Base-by-base conservation (phyloP, 2,113 vertebrate species). In the Cyanoramphus novaezelandiae region DNA sequence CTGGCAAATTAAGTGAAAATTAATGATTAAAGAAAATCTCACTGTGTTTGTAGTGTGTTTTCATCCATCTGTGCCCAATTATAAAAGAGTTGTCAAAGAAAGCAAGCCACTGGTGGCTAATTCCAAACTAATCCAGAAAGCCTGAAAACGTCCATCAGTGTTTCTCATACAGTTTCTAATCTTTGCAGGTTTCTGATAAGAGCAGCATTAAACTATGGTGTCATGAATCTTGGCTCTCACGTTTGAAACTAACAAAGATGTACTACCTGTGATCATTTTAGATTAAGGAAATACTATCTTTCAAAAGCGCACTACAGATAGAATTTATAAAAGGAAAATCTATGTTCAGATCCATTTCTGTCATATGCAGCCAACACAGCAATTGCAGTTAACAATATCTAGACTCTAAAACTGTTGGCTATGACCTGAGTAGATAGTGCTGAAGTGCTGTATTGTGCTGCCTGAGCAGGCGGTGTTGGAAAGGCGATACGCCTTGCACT, bases 1-100 rank as follows among this genome's bases (percentile, higher is more conserved):
- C 88, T 97, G 93, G 86, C 87, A 94, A 95, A 92, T 96, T 88
- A 88, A 93, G 83, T 89, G 83, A 93, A 97, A 97, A 97, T 93
- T 95, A 88, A 97, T 88, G 84, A 92, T 95, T 97, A 95, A 96
- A 95, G 92, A 95, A 91, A 97, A 87, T 85, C 93, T 95, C 77
- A 39, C 63, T 88, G 50, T 65, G 78, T 91, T 93, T 96, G 74
- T 95, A 55, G 91, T 95, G 91, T 95, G 72, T 94, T 95, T 97
- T 39, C 94, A 92, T 88, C 89, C 88, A 92, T 97, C 87, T 97
- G 83, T 93, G 67, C 91, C 94, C 93, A 93, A 82, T 94, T 94
- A 94, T 69, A 92, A 92, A 94, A 86, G 86, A 95, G 65, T 52
- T 94, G 74, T 96, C 86, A 96, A 84, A 95, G 92, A 89, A 96